These are phyloP conservation scores for Siniperca scherzeri DNA, from an alignment of 2,797 vertebrate genomes.

Conservation along the genomic window DNA sequence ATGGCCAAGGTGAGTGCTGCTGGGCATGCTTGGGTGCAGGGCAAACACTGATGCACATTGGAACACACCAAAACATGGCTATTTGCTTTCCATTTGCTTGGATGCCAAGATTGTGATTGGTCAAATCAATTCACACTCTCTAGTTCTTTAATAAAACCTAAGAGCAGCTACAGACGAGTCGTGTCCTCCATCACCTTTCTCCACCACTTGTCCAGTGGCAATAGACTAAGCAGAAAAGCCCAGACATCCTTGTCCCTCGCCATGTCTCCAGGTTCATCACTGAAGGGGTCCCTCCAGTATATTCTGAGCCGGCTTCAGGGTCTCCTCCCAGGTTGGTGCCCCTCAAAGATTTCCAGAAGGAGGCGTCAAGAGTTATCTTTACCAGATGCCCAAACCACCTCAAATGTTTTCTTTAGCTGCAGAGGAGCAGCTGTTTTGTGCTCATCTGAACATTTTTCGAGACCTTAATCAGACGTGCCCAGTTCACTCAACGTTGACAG, in stretches of 20 bases:
- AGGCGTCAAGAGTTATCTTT: background rate
- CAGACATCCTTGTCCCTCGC: background rate
- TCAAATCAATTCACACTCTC: background rate
- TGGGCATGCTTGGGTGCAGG: background rate
- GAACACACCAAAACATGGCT: background rate
- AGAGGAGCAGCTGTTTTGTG: background rate
- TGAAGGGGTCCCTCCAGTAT: background rate
- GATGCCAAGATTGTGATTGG: background rate
- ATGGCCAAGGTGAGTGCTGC: conserved; percentile 92
- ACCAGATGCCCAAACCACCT: background rate
- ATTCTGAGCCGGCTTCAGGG: background rate
- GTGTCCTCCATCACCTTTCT: background rate
- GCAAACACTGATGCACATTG: background rate
- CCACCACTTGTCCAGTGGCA: background rate
- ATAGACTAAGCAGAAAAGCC: background rate
- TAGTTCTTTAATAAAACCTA: background rate
- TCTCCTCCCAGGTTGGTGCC: background rate
- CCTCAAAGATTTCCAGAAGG: background rate
- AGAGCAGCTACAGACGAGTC: background rate
- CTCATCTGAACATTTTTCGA: background rate
- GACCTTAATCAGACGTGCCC: background rate
- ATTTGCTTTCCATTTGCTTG: background rate
- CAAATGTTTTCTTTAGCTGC: background rate
- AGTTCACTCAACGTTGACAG: background rate
- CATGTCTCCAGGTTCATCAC: background rate